Evolutionary conservation across 2,113 vertebrate genomes (phyloP).

Genomic region (Rhynchopsitta pachyrhyncha): DNA sequence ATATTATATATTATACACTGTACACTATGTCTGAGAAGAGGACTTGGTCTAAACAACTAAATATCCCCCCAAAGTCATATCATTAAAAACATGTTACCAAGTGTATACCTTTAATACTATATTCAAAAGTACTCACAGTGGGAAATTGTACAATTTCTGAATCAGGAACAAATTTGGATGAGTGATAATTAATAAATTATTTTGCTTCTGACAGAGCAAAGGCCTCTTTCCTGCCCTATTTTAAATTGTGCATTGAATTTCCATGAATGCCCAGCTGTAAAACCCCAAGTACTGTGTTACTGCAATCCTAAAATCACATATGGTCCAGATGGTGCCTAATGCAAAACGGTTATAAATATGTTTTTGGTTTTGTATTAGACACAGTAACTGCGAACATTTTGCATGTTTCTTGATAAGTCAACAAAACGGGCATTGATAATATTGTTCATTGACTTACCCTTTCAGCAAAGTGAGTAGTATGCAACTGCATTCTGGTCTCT

Average conservation of each 20-base stretch:
- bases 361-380: not conserved
- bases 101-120: not conserved
- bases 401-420: not conserved
- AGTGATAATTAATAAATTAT: not conserved
- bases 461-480: not conserved
- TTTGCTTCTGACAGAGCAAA: not conserved
- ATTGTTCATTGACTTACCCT: not conserved
- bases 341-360: not conserved
- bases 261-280: not conserved
- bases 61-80: not conserved
- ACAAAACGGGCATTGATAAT: not conserved
- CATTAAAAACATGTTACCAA: not conserved
- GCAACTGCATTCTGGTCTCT: not conserved
- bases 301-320: not conserved
- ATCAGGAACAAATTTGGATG: not conserved
- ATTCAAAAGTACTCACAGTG: not conserved
- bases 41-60: not conserved
- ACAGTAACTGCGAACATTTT: not conserved
- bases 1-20: fast-evolving
- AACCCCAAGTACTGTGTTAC: not conserved
- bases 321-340: not conserved
- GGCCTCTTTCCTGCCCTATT: not conserved
- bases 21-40: not conserved
- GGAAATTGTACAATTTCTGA: not conserved
- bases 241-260: not conserved